phyloP scores from a whole-genome alignment of 1,140 invertebrate genomes.

The Eueides isabella region DNA sequence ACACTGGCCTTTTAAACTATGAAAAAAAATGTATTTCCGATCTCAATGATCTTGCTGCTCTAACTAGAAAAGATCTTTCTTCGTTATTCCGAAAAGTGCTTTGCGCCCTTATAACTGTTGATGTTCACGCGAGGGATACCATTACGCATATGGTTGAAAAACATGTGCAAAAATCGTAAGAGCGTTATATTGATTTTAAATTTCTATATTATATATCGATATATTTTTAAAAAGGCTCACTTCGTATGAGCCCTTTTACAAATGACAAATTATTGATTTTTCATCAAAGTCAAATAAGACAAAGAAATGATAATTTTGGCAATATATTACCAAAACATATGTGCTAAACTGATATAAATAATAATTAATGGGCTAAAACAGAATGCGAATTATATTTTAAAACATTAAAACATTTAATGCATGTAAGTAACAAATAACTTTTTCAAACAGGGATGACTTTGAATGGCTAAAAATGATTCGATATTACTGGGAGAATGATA shows the following conservation, averaged over 20 bases:
- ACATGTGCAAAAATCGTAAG: conserved; percentile 84
- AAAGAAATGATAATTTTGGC: too few species aligned
- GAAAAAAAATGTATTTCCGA: conserved; percentile 88
- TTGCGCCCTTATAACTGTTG: conserved; percentile 92
- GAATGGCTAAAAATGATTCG: conserved; percentile 95
- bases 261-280: too few species aligned
- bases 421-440: too few species aligned
- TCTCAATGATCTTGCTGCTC: conserved; percentile 88
- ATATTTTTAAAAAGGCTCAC: too few species aligned
- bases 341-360: too few species aligned
- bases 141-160: conserved; percentile 88
- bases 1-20: conserved; percentile 85
- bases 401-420: too few species aligned
- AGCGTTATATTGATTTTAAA: conserved; percentile 28
- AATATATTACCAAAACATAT: too few species aligned
- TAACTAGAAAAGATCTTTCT: conserved; percentile 88
- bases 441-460: conserved; percentile 86
- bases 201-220: neutral
- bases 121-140: conserved; percentile 93
- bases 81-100: conserved; percentile 88
- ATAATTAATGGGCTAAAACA: too few species aligned
- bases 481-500: conserved; percentile 93
- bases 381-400: too few species aligned
- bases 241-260: too few species aligned
- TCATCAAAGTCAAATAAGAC: too few species aligned